A percentile compares a stretch with the other conserved stretches of the same genome.
phyloP scores from a whole-genome alignment of 2,888 invertebrate species.

The Dyspetes luteomarginatus region DNA sequence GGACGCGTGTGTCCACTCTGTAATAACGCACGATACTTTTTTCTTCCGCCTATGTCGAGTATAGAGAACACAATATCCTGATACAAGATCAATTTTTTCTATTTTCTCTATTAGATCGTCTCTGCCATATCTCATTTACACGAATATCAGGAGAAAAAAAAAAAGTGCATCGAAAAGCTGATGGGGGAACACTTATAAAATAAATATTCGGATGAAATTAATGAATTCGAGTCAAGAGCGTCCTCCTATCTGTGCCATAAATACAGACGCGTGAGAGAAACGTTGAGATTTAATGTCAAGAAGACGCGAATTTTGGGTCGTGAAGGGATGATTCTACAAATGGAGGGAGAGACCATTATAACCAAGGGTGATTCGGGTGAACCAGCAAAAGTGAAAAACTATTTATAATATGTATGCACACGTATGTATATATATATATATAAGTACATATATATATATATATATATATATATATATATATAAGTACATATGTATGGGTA shows the following conservation, averaged over 20 bases:
- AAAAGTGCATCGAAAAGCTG: background rate
- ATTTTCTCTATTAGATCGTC: conserved; percentile 9
- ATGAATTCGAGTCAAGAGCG: conserved; percentile 36
- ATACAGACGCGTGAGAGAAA: background rate
- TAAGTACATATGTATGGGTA: background rate
- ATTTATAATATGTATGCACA: too few species aligned
- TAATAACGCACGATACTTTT: conserved; percentile 7
- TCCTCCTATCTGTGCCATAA: conserved; percentile 26
- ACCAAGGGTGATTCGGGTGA: background rate
- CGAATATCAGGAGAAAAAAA: background rate
- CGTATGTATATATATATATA: too few species aligned
- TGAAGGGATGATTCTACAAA: background rate
- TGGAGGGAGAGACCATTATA: background rate
- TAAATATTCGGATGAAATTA: conserved; percentile 40
- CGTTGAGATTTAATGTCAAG: conserved; percentile 25
- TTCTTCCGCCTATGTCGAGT: background rate
- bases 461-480: background rate
- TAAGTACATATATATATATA: background rate
- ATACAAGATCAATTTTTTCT: conserved; percentile 7
- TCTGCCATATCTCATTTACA: background rate
- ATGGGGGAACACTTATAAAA: background rate
- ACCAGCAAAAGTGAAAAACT: too few species aligned
- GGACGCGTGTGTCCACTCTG: too few species aligned
- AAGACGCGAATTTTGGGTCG: background rate
- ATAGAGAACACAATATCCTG: background rate